A percentile compares a stretch with the other conserved stretches of the same genome.
phyloP scores from a whole-genome alignment of 1,140 invertebrate species.

The Diorhabda sublineata region DNA sequence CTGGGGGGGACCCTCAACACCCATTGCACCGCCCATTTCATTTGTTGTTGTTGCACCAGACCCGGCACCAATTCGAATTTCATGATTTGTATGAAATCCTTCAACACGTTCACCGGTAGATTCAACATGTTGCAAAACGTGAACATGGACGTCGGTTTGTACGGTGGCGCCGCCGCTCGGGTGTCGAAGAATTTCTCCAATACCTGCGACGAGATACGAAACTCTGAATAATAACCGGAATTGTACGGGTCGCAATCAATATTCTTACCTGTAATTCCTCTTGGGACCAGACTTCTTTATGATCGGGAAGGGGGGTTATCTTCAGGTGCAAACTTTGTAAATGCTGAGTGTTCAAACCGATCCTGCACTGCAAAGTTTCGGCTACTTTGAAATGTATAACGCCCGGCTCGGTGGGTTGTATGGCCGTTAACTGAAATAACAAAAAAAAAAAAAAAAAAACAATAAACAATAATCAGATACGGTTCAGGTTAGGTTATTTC shows the following conservation, averaged over 20 bases:
- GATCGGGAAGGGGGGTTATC: slow-evolving; percentile 76
- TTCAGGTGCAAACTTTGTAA: slow-evolving; percentile 89
- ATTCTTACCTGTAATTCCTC: slow-evolving; percentile 75
- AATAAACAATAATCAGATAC: too few species aligned
- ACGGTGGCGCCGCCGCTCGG: slow-evolving; percentile 80
- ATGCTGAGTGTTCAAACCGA: slow-evolving; percentile 78
- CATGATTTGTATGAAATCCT: slow-evolving; percentile 89
- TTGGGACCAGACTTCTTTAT: slow-evolving; percentile 77
- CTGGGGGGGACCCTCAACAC: slow-evolving; percentile 86
- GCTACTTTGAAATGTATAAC: slow-evolving; percentile 82
- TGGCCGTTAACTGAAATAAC: slow-evolving; percentile 57
- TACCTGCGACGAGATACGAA: slow-evolving; percentile 52
- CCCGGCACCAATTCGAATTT: slow-evolving; percentile 71
- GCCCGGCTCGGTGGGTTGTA: slow-evolving; percentile 76
- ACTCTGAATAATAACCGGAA: background rate
- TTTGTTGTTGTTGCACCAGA: slow-evolving; percentile 59
- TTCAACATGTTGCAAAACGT: slow-evolving; percentile 80
- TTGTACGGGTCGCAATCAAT: background rate
- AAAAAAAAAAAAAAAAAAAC: too few species aligned
- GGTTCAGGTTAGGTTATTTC: too few species aligned
- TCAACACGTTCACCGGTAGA: slow-evolving; percentile 77
- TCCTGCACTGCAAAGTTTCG: slow-evolving; percentile 79
- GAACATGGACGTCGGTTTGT: slow-evolving; percentile 80
- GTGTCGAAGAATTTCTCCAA: slow-evolving; percentile 91
- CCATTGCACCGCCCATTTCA: slow-evolving; percentile 81